phyloP scores from a whole-genome alignment of 2,797 vertebrate genomes.

The Austrolebias charrua region DNA sequence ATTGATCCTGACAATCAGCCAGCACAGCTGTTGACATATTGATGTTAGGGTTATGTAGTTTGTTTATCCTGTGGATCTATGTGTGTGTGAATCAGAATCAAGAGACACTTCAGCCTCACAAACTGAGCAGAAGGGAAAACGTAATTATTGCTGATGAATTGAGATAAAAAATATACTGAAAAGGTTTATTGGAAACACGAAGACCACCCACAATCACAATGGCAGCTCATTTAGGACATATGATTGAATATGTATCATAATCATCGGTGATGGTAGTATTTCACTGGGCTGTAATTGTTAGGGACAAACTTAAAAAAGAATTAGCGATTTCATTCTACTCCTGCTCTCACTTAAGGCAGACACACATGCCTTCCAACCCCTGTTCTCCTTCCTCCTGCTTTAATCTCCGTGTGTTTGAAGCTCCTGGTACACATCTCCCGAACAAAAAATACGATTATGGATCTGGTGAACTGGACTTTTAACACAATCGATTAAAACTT shows the following conservation, averaged over 20 bases:
- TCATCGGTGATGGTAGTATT: too few species aligned
- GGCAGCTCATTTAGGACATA: background rate
- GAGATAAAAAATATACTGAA: background rate
- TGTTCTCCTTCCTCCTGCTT: too few species aligned
- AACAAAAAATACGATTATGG: too few species aligned
- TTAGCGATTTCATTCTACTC: too few species aligned
- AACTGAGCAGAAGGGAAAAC: conserved; percentile 56
- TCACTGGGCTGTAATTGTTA: too few species aligned
- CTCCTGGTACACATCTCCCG: too few species aligned
- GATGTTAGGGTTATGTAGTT: conserved; percentile 7
- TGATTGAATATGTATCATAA: background rate
- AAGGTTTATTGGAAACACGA: background rate
- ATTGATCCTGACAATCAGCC: conserved; percentile 23
- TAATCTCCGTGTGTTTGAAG: too few species aligned
- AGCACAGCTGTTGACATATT: conserved; percentile 19
- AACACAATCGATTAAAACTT: too few species aligned
- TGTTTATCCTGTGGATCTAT: conserved; percentile 13
- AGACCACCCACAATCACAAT: background rate
- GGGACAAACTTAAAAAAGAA: too few species aligned
- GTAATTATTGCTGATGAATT: conserved; percentile 63
- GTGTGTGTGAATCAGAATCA: conserved; percentile 6
- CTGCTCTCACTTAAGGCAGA: too few species aligned
- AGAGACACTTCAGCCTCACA: conserved; percentile 45
- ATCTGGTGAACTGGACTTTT: too few species aligned
- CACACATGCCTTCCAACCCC: too few species aligned